Conservation (phyloP, 2,888 invertebrate species). For the Limnephilus auricula region DNA sequence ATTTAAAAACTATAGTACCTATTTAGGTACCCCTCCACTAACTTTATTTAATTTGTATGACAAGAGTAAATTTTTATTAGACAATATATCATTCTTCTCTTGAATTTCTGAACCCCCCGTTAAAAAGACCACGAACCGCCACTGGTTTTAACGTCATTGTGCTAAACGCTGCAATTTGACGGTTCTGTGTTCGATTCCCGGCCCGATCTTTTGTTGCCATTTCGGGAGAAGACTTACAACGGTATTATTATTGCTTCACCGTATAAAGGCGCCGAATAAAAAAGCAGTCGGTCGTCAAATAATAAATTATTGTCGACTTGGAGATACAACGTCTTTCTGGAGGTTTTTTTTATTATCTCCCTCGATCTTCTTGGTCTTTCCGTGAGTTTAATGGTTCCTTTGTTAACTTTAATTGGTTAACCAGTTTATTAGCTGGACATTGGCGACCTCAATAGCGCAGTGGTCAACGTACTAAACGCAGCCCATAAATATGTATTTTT, state of each 20-base stretch:
- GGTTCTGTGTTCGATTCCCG: neutral
- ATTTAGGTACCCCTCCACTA: no score
- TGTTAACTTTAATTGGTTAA: neutral
- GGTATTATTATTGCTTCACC: neutral
- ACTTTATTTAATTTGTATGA: no score
- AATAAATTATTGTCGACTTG: neutral
- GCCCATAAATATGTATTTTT: neutral
- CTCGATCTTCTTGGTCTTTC: neutral
- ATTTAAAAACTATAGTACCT: no score
- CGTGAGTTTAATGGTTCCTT: neutral
- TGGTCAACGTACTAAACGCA: neutral
- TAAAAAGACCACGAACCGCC: no score
- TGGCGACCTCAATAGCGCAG: neutral
- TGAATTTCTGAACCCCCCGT: no score
- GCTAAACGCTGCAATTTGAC: neutral
- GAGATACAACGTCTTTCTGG: neutral
- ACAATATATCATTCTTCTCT: no score
- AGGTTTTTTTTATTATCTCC: neutral
- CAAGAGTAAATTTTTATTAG: no score
- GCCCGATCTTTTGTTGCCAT: constrained; percentile 12
- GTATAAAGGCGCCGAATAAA: neutral
- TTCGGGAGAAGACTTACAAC: neutral
- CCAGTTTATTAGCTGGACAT: neutral
- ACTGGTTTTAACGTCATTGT: neutral
- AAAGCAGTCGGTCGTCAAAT: neutral